Evolutionary conservation across 2,888 invertebrate genomes (phyloP), one percentile per base, ranked within the genome.

Genomic region (Corythucha ciliata): DNA sequence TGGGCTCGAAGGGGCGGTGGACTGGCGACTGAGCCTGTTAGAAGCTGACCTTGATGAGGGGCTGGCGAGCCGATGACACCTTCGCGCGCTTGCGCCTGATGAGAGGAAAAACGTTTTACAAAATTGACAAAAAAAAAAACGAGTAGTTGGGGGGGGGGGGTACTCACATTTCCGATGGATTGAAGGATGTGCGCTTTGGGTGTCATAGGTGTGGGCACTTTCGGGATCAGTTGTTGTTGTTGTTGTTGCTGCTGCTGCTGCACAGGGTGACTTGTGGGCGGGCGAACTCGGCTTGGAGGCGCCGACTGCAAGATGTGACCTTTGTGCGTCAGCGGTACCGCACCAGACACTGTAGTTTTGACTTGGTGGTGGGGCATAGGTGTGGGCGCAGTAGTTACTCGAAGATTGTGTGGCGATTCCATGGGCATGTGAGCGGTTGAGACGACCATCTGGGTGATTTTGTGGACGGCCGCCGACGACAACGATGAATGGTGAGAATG

Each of bases 1-100:
- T 69, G 65, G 8, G 62, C 59, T 52, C 73, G 71, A 6, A 73
- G 68, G 3, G 77, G 75, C 3, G 77, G 75, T 57, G 76, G 74
- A 66, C 76, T 78, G 5, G 75, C 72, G 12, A 77, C 72, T 14
- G 73, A 70, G 24, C 63, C 64, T 2, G 63, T 61, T 25, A 63
- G 50, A 12, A 61, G 33, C 14, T 59, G 54, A 3, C 60, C 60
- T 48, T 56, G 60, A 26, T 60, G 60, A 4, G 58, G 60, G 5
- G 61, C 58, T 20, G 60, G 55, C 27, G 57, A 55, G 3, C 58
- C 59, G 10, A 57, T 52, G 12, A 58, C 48, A 22, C 57, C 59
- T 44, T 59, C 58, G 29, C 54, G 41, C 14, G 56, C 53, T 25
- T 49, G 55, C 32, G 52, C 55, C 57, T 57, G 46, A 2, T 26